A percentile compares a stretch with the other conserved stretches of the same genome.
phyloP scores from a whole-genome alignment of 2,113 vertebrate genomes.

The Paradisaea rubra region DNA sequence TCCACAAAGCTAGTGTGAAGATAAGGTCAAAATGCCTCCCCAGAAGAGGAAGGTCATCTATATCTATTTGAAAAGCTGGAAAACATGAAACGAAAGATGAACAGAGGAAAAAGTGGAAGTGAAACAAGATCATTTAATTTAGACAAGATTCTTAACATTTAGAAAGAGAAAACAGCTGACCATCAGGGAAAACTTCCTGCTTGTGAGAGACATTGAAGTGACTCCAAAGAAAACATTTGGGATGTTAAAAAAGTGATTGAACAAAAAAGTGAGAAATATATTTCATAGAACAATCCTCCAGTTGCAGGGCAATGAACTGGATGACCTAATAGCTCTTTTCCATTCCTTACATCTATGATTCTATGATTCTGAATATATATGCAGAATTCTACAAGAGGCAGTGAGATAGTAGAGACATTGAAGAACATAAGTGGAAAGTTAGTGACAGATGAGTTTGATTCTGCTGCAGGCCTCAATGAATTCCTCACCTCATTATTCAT shows the following conservation, averaged over 20 bases:
- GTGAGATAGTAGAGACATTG: not conserved
- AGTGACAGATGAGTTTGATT: conserved; percentile 46
- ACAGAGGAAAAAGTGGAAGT: not conserved
- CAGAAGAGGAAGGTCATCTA: not conserved
- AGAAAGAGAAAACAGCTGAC: not conserved
- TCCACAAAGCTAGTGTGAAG: not conserved
- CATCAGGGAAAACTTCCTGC: not conserved
- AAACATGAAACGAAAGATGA: not conserved
- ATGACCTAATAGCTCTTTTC: conserved; percentile 13
- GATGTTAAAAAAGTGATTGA: not conserved
- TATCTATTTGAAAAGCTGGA: not conserved
- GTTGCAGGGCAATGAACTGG: conserved; percentile 1
- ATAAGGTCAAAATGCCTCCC: not conserved
- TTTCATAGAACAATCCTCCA: not conserved
- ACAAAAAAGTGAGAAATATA: not conserved
- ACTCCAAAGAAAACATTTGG: conserved; percentile 14
- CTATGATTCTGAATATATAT: conserved; percentile 45
- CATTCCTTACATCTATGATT: conserved; percentile 5
- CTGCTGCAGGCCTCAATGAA: conserved; percentile 47
- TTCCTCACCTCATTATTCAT: conserved; percentile 46
- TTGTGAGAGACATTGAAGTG: not conserved
- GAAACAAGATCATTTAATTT: not conserved
- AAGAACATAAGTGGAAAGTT: conserved; percentile 19
- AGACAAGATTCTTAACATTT: not conserved
- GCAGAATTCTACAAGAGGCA: conserved; percentile 1